A percentile compares a stretch with the other conserved stretches of the same genome.
Evolutionary conservation across 2,888 invertebrate genomes (phyloP).

Genomic region (Mythimna ferrago): DNA sequence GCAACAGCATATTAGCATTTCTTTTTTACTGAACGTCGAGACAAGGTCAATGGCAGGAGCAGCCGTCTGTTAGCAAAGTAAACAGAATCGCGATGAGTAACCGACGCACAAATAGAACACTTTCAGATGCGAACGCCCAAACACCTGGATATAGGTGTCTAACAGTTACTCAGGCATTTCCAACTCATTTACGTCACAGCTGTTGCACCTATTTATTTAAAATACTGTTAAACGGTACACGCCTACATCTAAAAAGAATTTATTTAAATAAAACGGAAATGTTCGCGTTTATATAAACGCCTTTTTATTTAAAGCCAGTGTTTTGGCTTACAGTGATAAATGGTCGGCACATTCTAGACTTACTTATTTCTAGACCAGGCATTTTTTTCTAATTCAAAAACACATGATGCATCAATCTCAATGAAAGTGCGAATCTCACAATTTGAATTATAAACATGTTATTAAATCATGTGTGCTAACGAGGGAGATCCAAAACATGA

Average conservation of each 20-base stretch:
- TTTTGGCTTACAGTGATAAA: conserved; percentile 50
- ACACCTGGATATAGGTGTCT: conserved; percentile 77
- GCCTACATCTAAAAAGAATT: conserved; percentile 41
- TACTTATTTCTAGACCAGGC: conserved; percentile 35
- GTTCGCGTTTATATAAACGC: conserved; percentile 37
- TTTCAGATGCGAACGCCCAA: conserved; percentile 77
- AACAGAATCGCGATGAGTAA: conserved; percentile 87
- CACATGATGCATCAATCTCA: conserved; percentile 39
- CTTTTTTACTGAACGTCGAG: conserved; percentile 75
- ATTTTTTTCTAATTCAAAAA: conserved; percentile 30
- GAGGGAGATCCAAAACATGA: conserved; percentile 45
- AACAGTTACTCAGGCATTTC: conserved; percentile 63
- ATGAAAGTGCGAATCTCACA: conserved; percentile 37
- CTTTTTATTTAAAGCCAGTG: conserved; percentile 29
- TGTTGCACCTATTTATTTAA: conserved; percentile 33
- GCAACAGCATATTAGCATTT: conserved; percentile 73
- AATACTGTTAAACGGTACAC: conserved; percentile 27
- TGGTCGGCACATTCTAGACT: conserved; percentile 31
- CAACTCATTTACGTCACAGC: conserved; percentile 61
- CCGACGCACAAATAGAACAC: conserved; percentile 84
- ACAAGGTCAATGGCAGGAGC: conserved; percentile 89
- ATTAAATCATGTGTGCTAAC: conserved; percentile 42
- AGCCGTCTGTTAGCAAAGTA: conserved; percentile 84
- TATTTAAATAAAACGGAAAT: conserved; percentile 44
- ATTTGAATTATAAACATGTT: conserved; percentile 52